Evolutionary conservation across 2,113 vertebrate species (phyloP), one percentile per base, ranked within the genome.

Genomic region (Entomyzon cyanotis): DNA sequence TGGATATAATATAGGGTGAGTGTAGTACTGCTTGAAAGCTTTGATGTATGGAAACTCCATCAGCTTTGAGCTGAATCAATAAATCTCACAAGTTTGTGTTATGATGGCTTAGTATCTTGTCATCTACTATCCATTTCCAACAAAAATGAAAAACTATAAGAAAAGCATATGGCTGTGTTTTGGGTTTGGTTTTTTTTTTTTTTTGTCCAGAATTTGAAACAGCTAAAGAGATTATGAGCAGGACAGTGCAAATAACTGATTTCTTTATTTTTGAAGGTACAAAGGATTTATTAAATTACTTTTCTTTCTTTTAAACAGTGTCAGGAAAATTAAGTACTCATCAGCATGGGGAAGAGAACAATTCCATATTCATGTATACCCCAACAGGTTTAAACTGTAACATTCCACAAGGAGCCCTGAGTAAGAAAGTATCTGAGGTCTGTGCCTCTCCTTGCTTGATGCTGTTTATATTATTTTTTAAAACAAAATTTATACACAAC

Each of bases 1-100:
- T 97, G 96, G 96, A 53, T 92, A 91, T 95, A 91, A 97, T 97
- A 94, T 85, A 96, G 69, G 73, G 53, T 94, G 56, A 96, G 47
- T 90, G 68, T 33, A 68, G 55, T 85, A 65, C 65, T 91, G 23
- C 64, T 97, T 97, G 94, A 98, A 96, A 96, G 94, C 67, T 76
- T 76, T 96, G 84, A 94, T 96, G 27, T 96, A 96, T 96, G 89
- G 84, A 94, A 96, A 97, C 67, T 97, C 84, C 74, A 95, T 81
- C 52, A 96, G 92, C 94, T 97, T 94, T 97, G 87, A 97, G 87
- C 17, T 94, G 67, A 95, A 98, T 98, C 96, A 95, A 97, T 98
- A 98, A 92, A 97, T 96, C 73, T 97, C 88, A 92, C 37, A 42
- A 97, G 28, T 95, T 95, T 96, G 60, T 95, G 69, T 91, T 96